These are phyloP conservation scores for Abrostola tripartita DNA, from an alignment of 2,888 invertebrate genomes.

Conservation along the genomic window DNA sequence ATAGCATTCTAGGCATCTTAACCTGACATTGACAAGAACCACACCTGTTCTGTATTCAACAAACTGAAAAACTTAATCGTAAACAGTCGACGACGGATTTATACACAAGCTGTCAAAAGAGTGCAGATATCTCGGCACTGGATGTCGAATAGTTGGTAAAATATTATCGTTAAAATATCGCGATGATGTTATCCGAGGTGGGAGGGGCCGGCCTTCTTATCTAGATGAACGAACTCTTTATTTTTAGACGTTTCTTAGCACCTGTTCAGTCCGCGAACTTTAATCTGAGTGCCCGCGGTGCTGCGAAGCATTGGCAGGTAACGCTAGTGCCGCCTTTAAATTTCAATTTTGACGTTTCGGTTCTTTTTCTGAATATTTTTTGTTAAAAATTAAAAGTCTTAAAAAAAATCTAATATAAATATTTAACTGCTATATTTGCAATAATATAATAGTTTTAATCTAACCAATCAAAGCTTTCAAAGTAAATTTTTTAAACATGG, in stretches of 20 bases:
- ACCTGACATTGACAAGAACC: conserved; percentile 40
- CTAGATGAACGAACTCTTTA: conserved; percentile 82
- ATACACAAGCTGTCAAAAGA: conserved; percentile 69
- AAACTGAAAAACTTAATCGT: conserved; percentile 73
- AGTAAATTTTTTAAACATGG: too few relatives aligned
- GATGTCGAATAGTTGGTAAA: conserved; percentile 38
- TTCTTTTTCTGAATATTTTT: too few relatives aligned
- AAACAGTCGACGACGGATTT: conserved; percentile 83
- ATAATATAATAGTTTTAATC: too few relatives aligned
- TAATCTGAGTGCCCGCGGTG: conserved; percentile 46
- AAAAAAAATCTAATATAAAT: too few relatives aligned
- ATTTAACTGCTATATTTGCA: too few relatives aligned
- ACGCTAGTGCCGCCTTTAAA: background rate
- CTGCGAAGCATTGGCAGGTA: conserved; percentile 18
- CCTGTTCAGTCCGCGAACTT: conserved; percentile 75
- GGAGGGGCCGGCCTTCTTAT: conserved; percentile 61
- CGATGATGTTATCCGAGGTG: conserved; percentile 52
- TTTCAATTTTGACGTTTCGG: too few relatives aligned
- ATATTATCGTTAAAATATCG: conserved; percentile 43
- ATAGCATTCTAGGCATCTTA: conserved; percentile 32
- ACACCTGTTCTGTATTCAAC: conserved; percentile 63
- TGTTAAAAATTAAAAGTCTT: too few relatives aligned
- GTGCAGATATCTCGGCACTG: conserved; percentile 35
- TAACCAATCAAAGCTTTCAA: too few relatives aligned
- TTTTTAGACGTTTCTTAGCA: conserved; percentile 80